phyloP scores from a whole-genome alignment of 2,888 invertebrate species.

The Calameuta idolon region DNA sequence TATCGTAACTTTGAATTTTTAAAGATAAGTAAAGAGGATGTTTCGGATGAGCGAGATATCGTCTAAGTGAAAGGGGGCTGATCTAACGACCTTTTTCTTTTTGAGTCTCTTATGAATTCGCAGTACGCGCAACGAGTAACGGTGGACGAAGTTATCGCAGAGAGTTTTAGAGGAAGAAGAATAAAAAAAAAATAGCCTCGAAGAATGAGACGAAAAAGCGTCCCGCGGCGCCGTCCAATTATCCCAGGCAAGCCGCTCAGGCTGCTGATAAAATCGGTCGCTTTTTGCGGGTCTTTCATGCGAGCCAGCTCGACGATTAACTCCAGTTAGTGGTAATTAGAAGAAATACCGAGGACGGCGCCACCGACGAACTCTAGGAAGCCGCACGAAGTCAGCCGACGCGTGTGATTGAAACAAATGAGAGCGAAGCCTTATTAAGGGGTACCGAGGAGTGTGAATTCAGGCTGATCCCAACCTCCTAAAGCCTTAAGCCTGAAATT shows the following conservation, averaged over 20 bases:
- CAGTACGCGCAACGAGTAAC: background rate
- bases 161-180: background rate
- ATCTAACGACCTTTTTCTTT: background rate
- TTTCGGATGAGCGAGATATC: background rate
- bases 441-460: background rate
- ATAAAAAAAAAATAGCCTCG: background rate
- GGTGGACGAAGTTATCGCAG: background rate
- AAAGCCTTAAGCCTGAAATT: background rate
- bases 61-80: background rate
- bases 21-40: background rate
- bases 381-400: background rate
- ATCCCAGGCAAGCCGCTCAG: slow-evolving; percentile 8
- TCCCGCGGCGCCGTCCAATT: slow-evolving; percentile 2
- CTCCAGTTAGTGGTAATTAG: slow-evolving; percentile 54
- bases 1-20: background rate
- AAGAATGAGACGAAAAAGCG: background rate
- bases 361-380: slow-evolving; percentile 29
- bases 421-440: background rate
- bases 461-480: background rate
- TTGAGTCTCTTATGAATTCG: background rate
- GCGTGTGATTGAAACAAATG: background rate
- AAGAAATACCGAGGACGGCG: slow-evolving; percentile 44
- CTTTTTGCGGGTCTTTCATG: slow-evolving; percentile 7
- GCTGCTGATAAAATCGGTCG: slow-evolving; percentile 10
- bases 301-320: slow-evolving; percentile 26